A percentile compares a stretch with the other conserved stretches of the same genome.
Conservation (phyloP, 2,888 invertebrate species). For the Orthosia incerta region DNA sequence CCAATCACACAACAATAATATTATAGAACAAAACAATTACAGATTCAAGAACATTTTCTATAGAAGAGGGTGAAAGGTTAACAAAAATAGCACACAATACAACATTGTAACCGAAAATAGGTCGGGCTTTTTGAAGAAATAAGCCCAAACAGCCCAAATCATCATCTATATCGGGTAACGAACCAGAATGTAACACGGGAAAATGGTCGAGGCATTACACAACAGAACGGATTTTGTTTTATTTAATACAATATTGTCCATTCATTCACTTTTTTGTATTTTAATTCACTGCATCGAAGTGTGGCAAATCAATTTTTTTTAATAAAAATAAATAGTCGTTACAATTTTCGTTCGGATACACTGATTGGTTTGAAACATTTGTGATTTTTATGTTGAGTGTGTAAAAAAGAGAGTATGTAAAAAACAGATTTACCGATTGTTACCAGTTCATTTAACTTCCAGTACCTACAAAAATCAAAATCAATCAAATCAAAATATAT, state of each 20-base stretch:
- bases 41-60: slow-evolving; percentile 8
- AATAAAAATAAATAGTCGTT: slow-evolving; percentile 44
- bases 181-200: slow-evolving; percentile 47
- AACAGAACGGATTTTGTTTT: slow-evolving; percentile 45
- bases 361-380: slow-evolving; percentile 12
- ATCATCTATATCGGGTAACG: slow-evolving; percentile 54
- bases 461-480: too few relatives aligned
- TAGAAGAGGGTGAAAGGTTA: slow-evolving; percentile 6
- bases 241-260: slow-evolving; percentile 41
- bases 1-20: slow-evolving; percentile 10
- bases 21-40: slow-evolving; percentile 20
- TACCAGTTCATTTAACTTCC: too few relatives aligned
- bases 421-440: too few relatives aligned
- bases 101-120: slow-evolving; percentile 39
- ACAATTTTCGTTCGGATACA: slow-evolving; percentile 28
- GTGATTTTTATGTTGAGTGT: background rate
- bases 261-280: slow-evolving; percentile 26
- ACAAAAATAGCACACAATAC: slow-evolving; percentile 12
- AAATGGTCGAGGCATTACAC: slow-evolving; percentile 53
- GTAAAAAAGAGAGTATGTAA: too few relatives aligned
- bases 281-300: slow-evolving; percentile 19
- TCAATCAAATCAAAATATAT: too few relatives aligned
- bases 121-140: slow-evolving; percentile 46
- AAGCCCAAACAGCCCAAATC: slow-evolving; percentile 38
- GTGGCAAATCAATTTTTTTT: slow-evolving; percentile 24